phyloP scores from a whole-genome alignment of 2,113 vertebrate species.

The Xenopus laevis region DNA sequence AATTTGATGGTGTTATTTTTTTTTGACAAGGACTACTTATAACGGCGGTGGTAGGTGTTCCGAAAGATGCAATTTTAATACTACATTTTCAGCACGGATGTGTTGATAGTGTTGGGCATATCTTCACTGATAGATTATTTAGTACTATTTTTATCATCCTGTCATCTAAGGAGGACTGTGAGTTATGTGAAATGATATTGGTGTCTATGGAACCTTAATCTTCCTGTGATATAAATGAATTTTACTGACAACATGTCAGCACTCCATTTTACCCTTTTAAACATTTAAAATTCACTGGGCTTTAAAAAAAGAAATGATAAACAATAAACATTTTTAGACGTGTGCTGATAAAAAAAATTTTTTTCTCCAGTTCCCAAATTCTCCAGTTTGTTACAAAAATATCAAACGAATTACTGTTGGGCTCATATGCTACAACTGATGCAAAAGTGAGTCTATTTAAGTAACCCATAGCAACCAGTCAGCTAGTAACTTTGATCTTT shows the following conservation, averaged over 20 bases:
- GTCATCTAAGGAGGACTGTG: conserved; percentile 20
- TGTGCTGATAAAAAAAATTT: neutral
- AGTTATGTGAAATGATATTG: conserved; percentile 31
- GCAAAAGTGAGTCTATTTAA: too few species aligned
- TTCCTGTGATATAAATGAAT: conserved; percentile 11
- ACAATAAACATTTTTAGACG: neutral
- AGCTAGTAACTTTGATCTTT: too few species aligned
- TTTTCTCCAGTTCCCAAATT: neutral
- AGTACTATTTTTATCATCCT: conserved; percentile 40
- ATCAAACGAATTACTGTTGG: too few species aligned
- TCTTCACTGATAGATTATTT: conserved; percentile 36
- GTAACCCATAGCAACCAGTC: too few species aligned
- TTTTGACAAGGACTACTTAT: conserved; percentile 29
- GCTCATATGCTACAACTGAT: too few species aligned
- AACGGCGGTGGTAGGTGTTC: conserved; percentile 30
- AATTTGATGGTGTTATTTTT: conserved; percentile 11
- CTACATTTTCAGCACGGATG: conserved; percentile 41
- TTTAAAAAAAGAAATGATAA: neutral
- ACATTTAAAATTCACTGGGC: neutral
- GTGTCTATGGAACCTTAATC: conserved; percentile 20
- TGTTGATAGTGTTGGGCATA: conserved; percentile 32
- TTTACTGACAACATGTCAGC: conserved; percentile 10
- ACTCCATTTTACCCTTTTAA: neutral
- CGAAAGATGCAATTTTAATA: conserved; percentile 39
- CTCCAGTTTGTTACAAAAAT: too few species aligned